Percentiles rank a stretch among this genome's conserved stretches.
phyloP scores from a whole-genome alignment of 2,113 vertebrate species.

The Podarcis raffonei region DNA sequence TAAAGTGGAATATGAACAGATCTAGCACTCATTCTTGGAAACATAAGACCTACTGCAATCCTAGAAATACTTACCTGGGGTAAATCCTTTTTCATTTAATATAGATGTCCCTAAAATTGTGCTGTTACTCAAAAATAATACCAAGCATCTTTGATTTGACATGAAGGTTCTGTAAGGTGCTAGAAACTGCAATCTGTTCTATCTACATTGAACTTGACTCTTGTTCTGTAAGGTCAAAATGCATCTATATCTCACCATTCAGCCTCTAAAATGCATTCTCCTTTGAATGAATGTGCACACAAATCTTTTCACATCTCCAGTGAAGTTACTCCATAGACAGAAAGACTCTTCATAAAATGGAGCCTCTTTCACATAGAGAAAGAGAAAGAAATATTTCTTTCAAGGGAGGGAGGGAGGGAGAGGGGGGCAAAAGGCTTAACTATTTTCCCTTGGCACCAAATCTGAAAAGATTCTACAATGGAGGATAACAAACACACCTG shows the following conservation, averaged over 20 bases:
- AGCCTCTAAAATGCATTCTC: not conserved
- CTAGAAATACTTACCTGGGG: too few relatives aligned
- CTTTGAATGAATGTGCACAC: too few relatives aligned
- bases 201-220: too few relatives aligned
- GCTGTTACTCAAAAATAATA: not conserved
- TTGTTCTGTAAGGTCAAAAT: not conserved
- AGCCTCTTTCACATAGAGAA: not conserved
- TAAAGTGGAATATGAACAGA: not conserved
- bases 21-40: not conserved
- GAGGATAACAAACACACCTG: not conserved
- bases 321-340: not conserved
- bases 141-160: not conserved
- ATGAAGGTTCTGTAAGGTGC: not conserved
- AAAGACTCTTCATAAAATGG: not conserved
- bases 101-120: too few relatives aligned
- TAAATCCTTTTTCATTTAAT: too few relatives aligned
- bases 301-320: not conserved
- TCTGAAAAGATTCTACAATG: not conserved
- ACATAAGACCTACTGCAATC: too few relatives aligned
- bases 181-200: not conserved
- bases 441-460: not conserved
- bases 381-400: conserved; percentile 19
- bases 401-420: conserved; percentile 13
- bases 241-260: not conserved
- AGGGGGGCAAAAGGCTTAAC: conserved; percentile 16